Conservation (phyloP, 2,888 invertebrate species). For the Orthonychiurus folsomi region DNA sequence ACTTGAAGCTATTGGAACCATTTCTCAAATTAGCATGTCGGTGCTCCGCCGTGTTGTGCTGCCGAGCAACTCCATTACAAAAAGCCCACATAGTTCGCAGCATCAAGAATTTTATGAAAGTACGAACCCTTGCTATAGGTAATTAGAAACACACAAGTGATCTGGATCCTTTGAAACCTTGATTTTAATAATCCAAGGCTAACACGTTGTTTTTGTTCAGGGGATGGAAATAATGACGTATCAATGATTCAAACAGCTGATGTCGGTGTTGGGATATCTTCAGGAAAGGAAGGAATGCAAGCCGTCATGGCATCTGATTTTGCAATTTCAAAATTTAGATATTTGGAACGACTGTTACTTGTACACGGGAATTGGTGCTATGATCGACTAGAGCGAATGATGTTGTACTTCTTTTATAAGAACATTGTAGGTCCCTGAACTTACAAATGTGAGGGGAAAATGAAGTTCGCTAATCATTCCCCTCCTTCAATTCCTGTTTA, state of each 20-base stretch:
- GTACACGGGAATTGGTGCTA: slow-evolving; percentile 97
- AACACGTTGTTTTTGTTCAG: no score
- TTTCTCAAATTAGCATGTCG: slow-evolving; percentile 73
- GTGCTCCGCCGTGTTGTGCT: slow-evolving; percentile 84
- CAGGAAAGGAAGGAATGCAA: slow-evolving; percentile 93
- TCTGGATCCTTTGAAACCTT: not conserved
- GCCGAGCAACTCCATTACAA: slow-evolving; percentile 83
- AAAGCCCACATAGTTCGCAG: slow-evolving; percentile 78
- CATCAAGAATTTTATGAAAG: slow-evolving; percentile 78
- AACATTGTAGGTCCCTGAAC: slow-evolving; percentile 66
- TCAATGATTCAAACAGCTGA: slow-evolving; percentile 96
- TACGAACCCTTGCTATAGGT: slow-evolving; percentile 80
- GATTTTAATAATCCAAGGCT: not conserved
- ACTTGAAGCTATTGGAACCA: slow-evolving; percentile 67
- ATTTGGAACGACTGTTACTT: slow-evolving; percentile 72
- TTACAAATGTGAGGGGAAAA: no score
- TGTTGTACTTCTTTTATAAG: slow-evolving; percentile 94
- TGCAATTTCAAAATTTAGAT: slow-evolving; percentile 80
- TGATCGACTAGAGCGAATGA: slow-evolving; percentile 82
- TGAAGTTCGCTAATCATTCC: no score
- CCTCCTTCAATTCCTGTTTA: no score
- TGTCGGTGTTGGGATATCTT: slow-evolving; percentile 88
- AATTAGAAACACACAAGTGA: slow-evolving; percentile 18
- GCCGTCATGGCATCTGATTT: slow-evolving; percentile 99
- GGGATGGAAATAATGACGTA: slow-evolving; percentile 95